A percentile compares a stretch with the other conserved stretches of the same genome.
These are phyloP conservation scores for Theretra japonica DNA, from an alignment of 2,888 invertebrate genomes.

Conservation along the genomic window DNA sequence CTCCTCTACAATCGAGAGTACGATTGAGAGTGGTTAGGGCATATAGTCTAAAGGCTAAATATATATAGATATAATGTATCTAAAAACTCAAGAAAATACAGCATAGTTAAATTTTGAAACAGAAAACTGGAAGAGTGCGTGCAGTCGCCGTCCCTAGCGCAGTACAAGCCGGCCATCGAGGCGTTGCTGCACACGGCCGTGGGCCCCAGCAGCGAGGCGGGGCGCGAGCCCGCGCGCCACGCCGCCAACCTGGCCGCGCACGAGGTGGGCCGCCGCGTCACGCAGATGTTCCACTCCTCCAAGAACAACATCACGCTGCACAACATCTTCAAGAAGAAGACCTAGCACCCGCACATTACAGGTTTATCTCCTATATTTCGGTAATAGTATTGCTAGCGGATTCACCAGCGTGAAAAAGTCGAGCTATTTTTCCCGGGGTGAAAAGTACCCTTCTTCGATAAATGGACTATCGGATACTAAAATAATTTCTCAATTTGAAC, in stretches of 20 bases:
- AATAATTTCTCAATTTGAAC: too few species aligned
- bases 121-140: slow-evolving; percentile 77
- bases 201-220: slow-evolving; percentile 20
- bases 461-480: too few species aligned
- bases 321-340: slow-evolving; percentile 81
- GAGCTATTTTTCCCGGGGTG: too few species aligned
- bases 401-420: too few species aligned
- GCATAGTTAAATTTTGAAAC: slow-evolving; percentile 14
- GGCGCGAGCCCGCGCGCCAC: slow-evolving; percentile 52
- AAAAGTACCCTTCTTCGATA: too few species aligned
- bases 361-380: too few species aligned
- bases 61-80: too few species aligned
- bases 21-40: too few species aligned
- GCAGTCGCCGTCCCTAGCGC: slow-evolving; percentile 63
- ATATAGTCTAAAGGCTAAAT: too few species aligned
- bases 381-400: too few species aligned
- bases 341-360: slow-evolving; percentile 49
- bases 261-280: slow-evolving; percentile 76
- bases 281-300: slow-evolving; percentile 79
- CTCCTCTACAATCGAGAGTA: too few species aligned
- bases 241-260: slow-evolving; percentile 69
- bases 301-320: slow-evolving; percentile 78
- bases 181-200: slow-evolving; percentile 63
- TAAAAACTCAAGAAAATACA: too few species aligned
- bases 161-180: slow-evolving; percentile 74